phyloP scores from a whole-genome alignment of 2,888 invertebrate genomes.

The Fragum sueziense region DNA sequence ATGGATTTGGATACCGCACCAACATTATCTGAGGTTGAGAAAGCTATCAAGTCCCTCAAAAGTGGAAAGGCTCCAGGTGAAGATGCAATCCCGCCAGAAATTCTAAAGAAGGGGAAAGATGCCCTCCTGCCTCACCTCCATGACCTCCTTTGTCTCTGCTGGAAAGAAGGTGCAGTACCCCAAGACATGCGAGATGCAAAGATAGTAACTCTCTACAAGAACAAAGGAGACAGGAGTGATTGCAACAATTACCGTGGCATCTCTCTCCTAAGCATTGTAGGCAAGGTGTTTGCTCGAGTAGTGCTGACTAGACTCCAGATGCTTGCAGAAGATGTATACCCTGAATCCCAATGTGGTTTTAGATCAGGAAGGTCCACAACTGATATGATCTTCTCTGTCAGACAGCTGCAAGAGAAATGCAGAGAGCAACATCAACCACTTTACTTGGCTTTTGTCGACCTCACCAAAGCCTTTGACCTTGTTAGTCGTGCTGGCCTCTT shows the following conservation, averaged over 20 bases:
- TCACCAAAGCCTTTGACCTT: too few relatives aligned
- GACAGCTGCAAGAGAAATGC: too few relatives aligned
- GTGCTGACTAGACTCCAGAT: too few relatives aligned
- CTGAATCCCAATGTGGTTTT: too few relatives aligned
- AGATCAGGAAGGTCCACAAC: too few relatives aligned
- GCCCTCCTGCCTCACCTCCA: not conserved
- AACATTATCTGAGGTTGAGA: not conserved
- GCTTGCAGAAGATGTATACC: too few relatives aligned
- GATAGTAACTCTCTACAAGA: not conserved
- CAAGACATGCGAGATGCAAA: conserved; percentile 1
- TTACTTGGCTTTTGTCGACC: too few relatives aligned
- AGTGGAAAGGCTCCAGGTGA: conserved; percentile 1
- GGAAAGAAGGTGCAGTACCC: not conserved
- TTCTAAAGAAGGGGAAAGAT: conserved; percentile 1
- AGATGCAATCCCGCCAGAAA: conserved; percentile 6
- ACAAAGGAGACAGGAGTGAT: not conserved
- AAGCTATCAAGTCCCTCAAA: conserved; percentile 4
- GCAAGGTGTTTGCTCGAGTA: too few relatives aligned
- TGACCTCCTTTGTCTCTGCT: conserved; percentile 14
- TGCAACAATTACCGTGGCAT: not conserved
- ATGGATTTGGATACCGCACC: conserved; percentile 1
- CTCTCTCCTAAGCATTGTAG: conserved; percentile 12
- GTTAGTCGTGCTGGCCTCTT: too few relatives aligned
- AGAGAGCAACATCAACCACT: too few relatives aligned
- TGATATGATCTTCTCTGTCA: too few relatives aligned